Evolutionary conservation across 2,797 vertebrate genomes (phyloP).

Genomic region (Sarcoramphus papa): DNA sequence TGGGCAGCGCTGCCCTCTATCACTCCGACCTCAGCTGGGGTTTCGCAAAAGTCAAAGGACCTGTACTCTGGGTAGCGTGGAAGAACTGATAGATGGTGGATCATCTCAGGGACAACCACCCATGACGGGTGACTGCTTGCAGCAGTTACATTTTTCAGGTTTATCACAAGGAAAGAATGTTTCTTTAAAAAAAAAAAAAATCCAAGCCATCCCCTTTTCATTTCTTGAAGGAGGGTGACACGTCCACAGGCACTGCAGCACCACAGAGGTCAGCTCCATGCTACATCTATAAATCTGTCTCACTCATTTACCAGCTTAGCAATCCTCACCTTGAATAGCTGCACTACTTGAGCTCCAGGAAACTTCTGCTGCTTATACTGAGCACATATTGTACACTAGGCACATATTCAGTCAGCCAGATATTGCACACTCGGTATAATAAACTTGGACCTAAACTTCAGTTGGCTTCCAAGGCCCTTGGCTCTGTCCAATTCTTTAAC

Average conservation of each 20-base stretch:
- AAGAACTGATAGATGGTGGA: not conserved
- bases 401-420: not conserved
- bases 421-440: not conserved
- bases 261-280: not conserved
- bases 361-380: not conserved
- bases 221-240: not conserved
- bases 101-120: not conserved
- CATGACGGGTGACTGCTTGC: accelerated
- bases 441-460: not conserved
- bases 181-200: not conserved
- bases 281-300: not conserved
- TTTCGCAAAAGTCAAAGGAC: not conserved
- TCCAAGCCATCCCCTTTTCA: not conserved
- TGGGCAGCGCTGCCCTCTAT: not conserved
- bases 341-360: not conserved
- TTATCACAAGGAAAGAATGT: not conserved
- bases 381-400: not conserved
- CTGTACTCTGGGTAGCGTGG: not conserved
- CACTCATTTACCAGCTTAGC: constrained; percentile 12
- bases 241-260: not conserved
- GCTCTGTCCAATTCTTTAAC: not conserved
- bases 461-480: not conserved
- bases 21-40: not conserved
- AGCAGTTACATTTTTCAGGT: not conserved
- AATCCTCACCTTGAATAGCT: constrained; percentile 35